phyloP scores from a whole-genome alignment of 2,888 invertebrate genomes.

The Microctonus aethiopoides region DNA sequence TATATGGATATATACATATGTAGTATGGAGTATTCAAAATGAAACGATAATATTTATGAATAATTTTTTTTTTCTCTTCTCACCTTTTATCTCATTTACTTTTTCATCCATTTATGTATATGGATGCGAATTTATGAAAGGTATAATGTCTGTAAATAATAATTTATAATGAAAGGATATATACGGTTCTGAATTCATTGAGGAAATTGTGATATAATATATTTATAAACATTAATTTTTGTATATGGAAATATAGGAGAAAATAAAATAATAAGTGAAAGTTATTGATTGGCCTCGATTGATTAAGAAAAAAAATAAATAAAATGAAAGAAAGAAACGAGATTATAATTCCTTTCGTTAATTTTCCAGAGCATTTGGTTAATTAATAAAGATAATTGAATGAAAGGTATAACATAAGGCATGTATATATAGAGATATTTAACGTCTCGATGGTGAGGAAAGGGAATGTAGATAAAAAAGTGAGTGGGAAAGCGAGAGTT shows the following conservation, averaged over 20 bases:
- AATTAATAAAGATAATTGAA: constrained; percentile 61
- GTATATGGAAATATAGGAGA: not conserved
- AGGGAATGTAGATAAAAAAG: not conserved
- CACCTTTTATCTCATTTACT: not conserved
- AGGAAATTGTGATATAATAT: not conserved
- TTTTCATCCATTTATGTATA: not conserved
- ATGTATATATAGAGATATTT: constrained; percentile 16
- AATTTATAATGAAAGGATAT: constrained; percentile 17
- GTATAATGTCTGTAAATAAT: constrained; percentile 13
- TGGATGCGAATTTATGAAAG: not conserved
- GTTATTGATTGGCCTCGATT: not conserved
- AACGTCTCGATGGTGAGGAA: constrained; percentile 27
- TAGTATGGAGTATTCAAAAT: constrained; percentile 26
- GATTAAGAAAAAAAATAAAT: constrained; percentile 3
- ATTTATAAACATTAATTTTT: not conserved
- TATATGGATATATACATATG: too few species aligned
- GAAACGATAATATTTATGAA: constrained; percentile 17
- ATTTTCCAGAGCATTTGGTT: constrained; percentile 51
- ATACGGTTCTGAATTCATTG: constrained; percentile 15
- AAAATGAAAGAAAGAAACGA: constrained; percentile 39
- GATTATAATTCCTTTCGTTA: constrained; percentile 55
- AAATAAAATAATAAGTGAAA: not conserved
- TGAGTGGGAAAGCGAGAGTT: constrained; percentile 30
- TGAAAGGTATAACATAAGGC: constrained; percentile 43
- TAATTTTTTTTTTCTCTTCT: constrained; percentile 17